A percentile compares a stretch with the other conserved stretches of the same genome.
phyloP scores from a whole-genome alignment of 2,113 vertebrate species.

The Pseudolaguvia tuberculata region DNA sequence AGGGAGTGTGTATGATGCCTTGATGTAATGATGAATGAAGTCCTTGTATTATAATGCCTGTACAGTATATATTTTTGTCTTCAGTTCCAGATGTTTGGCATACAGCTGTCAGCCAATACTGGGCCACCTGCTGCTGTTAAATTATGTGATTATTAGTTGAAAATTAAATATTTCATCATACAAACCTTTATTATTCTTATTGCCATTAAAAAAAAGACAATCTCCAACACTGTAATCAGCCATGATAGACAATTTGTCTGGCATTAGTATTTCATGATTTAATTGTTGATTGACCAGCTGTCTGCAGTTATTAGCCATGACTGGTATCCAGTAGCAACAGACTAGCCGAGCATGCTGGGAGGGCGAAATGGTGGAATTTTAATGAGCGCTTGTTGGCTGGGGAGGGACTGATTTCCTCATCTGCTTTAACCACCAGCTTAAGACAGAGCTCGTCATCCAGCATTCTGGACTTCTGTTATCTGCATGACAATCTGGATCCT shows the following conservation, averaged over 20 bases:
- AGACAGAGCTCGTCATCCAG: constrained; percentile 31
- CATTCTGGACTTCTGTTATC: constrained; percentile 15
- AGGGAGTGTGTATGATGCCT: neutral
- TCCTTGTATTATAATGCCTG: neutral
- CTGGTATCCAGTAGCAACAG: constrained; percentile 45
- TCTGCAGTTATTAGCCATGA: constrained; percentile 35
- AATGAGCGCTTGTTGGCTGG: constrained; percentile 38
- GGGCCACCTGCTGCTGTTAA: constrained; percentile 21
- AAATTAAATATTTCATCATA: constrained; percentile 21
- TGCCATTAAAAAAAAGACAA: neutral
- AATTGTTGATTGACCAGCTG: constrained; percentile 45
- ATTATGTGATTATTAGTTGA: neutral
- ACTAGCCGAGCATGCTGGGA: constrained; percentile 12
- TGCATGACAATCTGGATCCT: constrained; percentile 19
- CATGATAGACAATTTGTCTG: constrained; percentile 33
- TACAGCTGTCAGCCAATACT: constrained; percentile 1
- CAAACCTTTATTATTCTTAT: constrained; percentile 7
- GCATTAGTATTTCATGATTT: constrained; percentile 45
- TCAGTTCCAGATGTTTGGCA: neutral
- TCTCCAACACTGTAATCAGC: constrained; percentile 25
- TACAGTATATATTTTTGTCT: no score
- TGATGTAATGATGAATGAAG: neutral
- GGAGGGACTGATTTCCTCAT: constrained; percentile 16
- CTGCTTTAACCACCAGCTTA: constrained; percentile 31
- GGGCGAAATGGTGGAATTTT: constrained; percentile 34